Evolutionary conservation across 2,888 invertebrate genomes (phyloP).

Genomic region (Frankliniella fusca): DNA sequence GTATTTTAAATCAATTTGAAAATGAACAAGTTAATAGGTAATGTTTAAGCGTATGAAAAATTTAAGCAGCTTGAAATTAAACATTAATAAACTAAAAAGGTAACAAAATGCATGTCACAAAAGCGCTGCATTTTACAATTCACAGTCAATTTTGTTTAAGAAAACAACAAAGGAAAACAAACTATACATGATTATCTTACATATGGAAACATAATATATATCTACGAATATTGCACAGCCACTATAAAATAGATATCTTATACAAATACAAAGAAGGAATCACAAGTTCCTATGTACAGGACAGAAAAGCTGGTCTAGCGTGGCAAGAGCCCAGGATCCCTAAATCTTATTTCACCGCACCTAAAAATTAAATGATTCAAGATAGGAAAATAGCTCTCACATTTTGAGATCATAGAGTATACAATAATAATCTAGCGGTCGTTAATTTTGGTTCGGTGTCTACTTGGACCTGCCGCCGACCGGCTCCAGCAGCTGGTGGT

Average conservation of each 20-base stretch:
- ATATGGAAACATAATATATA: background rate
- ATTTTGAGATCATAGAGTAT: background rate
- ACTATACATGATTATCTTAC: background rate
- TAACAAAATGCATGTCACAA: background rate
- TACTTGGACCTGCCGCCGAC: background rate
- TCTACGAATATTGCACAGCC: background rate
- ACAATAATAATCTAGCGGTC: background rate
- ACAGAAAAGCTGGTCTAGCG: no score
- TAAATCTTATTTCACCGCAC: no score
- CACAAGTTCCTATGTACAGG: background rate
- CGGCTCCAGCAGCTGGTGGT: conserved; percentile 1
- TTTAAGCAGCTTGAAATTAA: background rate
- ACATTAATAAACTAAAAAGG: background rate
- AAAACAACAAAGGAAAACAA: background rate
- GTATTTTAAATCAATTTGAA: no score
- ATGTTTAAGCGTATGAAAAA: no score
- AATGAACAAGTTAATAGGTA: no score
- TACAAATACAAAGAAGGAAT: background rate
- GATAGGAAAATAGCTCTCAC: background rate
- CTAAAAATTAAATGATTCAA: background rate
- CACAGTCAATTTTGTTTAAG: background rate
- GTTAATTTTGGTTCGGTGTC: background rate
- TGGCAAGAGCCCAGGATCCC: no score
- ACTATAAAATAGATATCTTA: conserved; percentile 4
- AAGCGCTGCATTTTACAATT: background rate